Conservation (phyloP, 2,888 invertebrate genomes). For the Idaea dimidiata region DNA sequence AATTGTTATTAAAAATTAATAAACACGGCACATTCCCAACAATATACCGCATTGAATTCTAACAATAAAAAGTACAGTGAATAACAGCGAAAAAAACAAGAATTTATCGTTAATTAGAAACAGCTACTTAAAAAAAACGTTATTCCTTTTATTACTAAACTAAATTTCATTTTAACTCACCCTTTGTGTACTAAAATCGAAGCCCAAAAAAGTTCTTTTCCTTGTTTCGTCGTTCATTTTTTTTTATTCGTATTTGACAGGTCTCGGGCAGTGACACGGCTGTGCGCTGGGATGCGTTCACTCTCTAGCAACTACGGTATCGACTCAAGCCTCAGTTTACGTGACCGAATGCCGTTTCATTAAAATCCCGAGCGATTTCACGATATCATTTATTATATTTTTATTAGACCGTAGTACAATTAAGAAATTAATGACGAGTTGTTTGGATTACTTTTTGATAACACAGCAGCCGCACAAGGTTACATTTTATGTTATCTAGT, state of each 20-base stretch:
- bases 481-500: constrained; percentile 30
- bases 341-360: constrained; percentile 54
- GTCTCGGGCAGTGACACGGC: constrained; percentile 45
- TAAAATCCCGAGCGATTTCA: constrained; percentile 49
- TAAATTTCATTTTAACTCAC: constrained; percentile 65
- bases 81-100: neutral
- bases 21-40: neutral
- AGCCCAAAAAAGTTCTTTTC: constrained; percentile 86
- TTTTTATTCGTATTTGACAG: constrained; percentile 55
- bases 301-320: constrained; percentile 25
- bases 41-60: neutral
- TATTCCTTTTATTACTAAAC: neutral
- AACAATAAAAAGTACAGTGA: neutral
- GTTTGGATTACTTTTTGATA: constrained; percentile 38
- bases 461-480: constrained; percentile 39
- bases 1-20: neutral
- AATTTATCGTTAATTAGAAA: neutral
- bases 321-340: constrained; percentile 30
- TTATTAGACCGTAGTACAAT: constrained; percentile 34
- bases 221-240: constrained; percentile 65
- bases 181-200: constrained; percentile 94
- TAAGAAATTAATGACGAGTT: constrained; percentile 40
- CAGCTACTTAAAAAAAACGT: neutral
- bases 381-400: constrained; percentile 46
- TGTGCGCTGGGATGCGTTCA: constrained; percentile 41